Evolutionary conservation across 2,113 vertebrate species (phyloP), one percentile per base, ranked within the genome.

Genomic region (Caloenas nicobarica): DNA sequence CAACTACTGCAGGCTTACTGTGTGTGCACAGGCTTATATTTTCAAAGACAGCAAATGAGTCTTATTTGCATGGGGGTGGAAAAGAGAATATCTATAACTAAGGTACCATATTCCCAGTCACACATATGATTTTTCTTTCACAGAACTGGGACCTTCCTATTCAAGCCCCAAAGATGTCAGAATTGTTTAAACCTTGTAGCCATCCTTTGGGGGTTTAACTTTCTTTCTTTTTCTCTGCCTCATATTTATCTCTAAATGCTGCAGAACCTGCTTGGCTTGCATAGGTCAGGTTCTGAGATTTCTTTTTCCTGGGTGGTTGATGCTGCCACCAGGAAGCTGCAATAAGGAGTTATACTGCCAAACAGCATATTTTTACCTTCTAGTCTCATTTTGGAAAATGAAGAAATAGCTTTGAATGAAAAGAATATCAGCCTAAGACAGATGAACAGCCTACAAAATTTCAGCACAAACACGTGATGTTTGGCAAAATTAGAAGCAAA

Each of bases 401-500:
- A 89, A 87, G 19, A 69, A 86, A 77, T 46, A 82, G n/a, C 65
- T 72, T 74, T 42, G 56, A 69, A 29, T 34, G 31, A 78, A 92
- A 86, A 93, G 62, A 89, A 48, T 13, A 77, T 60, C 91, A 78
- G 12, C 18, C 40, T 62, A 54, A 86, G 79, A 92, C 82, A 97
- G 81, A 89, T 1, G 7, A 91, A 69, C n/a, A 80, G 46, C 64
- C 29, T 77, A 29, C 91, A 94, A 92, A 94, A 66, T 31, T 88
- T 81, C 61, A 83, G 62, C 71, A 77, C 21, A 86, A 94, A 82
- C 78, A 72, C 0, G 4, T 76, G 84, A 61, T 54, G 15, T 82
- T 94, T 89, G 81, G 70, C 70, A 91, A 96, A 91, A 58, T 88
- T 89, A 83, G 34, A 89, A 96, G 91, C 42, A 83, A 95, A 93